phyloP scores from a whole-genome alignment of 2,888 invertebrate species.

The Corythucha ciliata region DNA sequence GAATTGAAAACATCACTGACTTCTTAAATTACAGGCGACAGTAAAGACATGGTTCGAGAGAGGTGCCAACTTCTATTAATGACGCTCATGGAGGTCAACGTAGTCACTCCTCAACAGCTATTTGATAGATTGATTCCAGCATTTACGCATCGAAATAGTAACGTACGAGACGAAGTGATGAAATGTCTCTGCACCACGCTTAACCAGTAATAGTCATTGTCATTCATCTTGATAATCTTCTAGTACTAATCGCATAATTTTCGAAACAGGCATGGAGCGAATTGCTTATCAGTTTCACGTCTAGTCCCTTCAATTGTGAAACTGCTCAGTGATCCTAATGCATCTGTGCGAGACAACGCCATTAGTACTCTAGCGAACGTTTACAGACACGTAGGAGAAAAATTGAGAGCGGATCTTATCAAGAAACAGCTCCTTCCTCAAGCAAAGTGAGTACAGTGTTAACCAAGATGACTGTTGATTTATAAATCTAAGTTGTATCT shows the following conservation, averaged over 20 bases:
- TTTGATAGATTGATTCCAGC: constrained; percentile 62
- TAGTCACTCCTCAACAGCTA: constrained; percentile 56
- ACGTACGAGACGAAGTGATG: constrained; percentile 81
- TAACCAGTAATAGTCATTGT: constrained; percentile 58
- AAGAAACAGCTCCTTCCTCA: constrained; percentile 69
- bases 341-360: constrained; percentile 79
- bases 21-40: constrained; percentile 46
- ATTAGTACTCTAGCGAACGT: constrained; percentile 77
- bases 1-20: no score
- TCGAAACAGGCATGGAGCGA: constrained; percentile 81
- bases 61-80: constrained; percentile 62
- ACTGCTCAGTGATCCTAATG: constrained; percentile 75
- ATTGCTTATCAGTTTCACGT: constrained; percentile 68
- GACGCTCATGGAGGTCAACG: constrained; percentile 63
- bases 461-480: background rate
- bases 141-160: constrained; percentile 82
- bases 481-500: background rate
- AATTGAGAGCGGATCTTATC: constrained; percentile 68
- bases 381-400: constrained; percentile 87
- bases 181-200: constrained; percentile 71
- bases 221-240: background rate
- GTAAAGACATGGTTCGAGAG: constrained; percentile 57
- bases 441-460: constrained; percentile 45
- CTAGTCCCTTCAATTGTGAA: constrained; percentile 75
- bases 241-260: background rate